These are phyloP conservation scores for Octopus bimaculoides DNA, from an alignment of 1,140 invertebrate genomes.

Conservation along the genomic window DNA sequence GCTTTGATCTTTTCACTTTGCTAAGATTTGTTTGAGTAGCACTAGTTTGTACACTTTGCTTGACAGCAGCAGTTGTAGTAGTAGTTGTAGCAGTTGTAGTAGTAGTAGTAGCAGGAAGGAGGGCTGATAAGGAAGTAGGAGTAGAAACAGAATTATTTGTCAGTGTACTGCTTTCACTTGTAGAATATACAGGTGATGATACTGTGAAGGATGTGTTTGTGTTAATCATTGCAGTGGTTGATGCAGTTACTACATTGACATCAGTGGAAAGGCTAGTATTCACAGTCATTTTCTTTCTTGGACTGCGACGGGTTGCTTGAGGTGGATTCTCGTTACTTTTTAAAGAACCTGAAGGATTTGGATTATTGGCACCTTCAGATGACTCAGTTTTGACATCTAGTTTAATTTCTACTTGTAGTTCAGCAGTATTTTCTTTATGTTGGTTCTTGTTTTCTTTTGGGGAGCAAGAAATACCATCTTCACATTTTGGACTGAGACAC, in stretches of 20 bases:
- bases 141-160: neutral
- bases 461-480: neutral
- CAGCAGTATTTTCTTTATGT: neutral
- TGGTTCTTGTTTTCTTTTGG: neutral
- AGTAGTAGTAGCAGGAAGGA: neutral
- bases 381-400: neutral
- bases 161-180: neutral
- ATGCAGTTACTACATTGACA: neutral
- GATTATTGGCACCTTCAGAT: neutral
- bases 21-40: neutral
- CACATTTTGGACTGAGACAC: neutral
- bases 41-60: slow-evolving; percentile 5
- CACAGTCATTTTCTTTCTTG: neutral
- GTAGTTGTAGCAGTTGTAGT: neutral
- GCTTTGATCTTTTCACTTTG: neutral
- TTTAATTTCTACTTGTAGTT: neutral
- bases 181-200: neutral
- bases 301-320: neutral
- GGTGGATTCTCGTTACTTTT: neutral
- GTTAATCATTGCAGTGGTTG: neutral
- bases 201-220: neutral
- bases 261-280: neutral
- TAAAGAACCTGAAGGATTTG: neutral
- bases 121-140: neutral
- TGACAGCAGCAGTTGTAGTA: neutral